These are phyloP conservation scores for Drosophila sechellia DNA, from an alignment of 1,140 invertebrate genomes.

Conservation along the genomic window DNA sequence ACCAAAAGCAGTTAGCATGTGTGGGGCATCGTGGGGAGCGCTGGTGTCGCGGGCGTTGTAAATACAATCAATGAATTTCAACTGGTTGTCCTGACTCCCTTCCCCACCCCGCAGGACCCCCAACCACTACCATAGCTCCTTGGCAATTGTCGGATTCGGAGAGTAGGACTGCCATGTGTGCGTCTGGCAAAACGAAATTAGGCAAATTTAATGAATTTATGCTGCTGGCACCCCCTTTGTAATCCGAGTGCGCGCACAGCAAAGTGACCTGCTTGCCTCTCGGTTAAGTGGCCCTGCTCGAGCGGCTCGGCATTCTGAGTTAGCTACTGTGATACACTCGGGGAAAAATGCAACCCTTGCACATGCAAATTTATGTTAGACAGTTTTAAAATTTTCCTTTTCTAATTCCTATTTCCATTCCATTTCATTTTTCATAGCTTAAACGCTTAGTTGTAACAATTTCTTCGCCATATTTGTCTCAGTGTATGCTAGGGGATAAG, in stretches of 20 bases:
- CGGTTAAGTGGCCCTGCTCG: constrained; percentile 67
- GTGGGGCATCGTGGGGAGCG: constrained; percentile 1
- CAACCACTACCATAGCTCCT: constrained; percentile 38
- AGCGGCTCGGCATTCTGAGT: constrained; percentile 11
- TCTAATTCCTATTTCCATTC: too few relatives aligned
- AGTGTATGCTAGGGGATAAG: constrained; percentile 31
- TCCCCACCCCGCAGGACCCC: constrained; percentile 13
- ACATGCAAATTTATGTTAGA: too few relatives aligned
- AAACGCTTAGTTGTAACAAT: too few relatives aligned
- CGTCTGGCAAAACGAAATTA: constrained; percentile 72
- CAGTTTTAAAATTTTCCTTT: too few relatives aligned
- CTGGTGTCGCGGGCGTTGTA: constrained; percentile 65
- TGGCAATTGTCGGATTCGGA: constrained; percentile 47
- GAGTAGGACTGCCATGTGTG: constrained; percentile 28
- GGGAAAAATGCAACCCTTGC: not conserved
- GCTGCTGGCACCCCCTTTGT: constrained; percentile 80
- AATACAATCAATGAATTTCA: constrained; percentile 83
- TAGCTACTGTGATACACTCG: not conserved
- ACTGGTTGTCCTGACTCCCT: constrained; percentile 70
- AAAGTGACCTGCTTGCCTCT: constrained; percentile 71
- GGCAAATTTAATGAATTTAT: constrained; percentile 83
- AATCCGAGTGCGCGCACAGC: constrained; percentile 69
- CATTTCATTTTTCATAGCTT: too few relatives aligned
- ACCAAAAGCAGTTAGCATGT: constrained; percentile 55
- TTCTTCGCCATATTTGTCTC: not conserved